These are phyloP conservation scores for Nematostella vectensis DNA, from an alignment of 92 coral and sea anemone species.

Conservation along the genomic window DNA sequence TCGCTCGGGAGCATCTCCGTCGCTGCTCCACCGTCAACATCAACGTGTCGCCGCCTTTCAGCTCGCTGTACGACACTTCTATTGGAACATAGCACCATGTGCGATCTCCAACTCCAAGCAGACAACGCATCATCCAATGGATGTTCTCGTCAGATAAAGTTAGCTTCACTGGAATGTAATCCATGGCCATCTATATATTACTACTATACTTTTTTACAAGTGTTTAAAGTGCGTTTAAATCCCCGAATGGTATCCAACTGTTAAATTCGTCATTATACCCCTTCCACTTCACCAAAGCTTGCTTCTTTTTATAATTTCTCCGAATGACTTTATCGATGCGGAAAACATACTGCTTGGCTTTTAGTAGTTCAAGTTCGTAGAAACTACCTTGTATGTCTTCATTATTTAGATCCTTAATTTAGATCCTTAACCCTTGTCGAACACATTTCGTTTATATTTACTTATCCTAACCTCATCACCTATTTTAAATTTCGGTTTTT, in stretches of 20 bases:
- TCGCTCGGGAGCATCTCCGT: too few species aligned
- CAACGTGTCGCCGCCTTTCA: too few species aligned
- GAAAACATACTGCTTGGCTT: conserved; percentile 31
- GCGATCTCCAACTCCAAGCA: too few species aligned
- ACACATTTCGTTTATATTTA: conserved; percentile 32
- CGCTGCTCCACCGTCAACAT: too few species aligned
- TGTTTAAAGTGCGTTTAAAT: conserved; percentile 12
- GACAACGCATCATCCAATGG: too few species aligned
- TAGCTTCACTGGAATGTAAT: too few species aligned
- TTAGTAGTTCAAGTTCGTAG: conserved; percentile 30
- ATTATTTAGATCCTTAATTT: conserved; percentile 30
- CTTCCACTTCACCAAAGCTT: conserved; percentile 34
- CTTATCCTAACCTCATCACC: conserved; percentile 38
- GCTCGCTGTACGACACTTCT: too few species aligned
- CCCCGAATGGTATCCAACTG: conserved; percentile 23
- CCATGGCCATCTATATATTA: not conserved
- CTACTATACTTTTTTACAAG: not conserved
- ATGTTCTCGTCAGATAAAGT: too few species aligned
- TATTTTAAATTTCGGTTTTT: conserved; percentile 35
- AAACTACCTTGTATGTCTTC: conserved; percentile 32
- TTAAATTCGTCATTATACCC: conserved; percentile 20
- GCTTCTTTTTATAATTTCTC: conserved; percentile 30
- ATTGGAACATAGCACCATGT: too few species aligned
- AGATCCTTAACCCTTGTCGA: conserved; percentile 34
- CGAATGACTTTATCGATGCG: conserved; percentile 33